These are phyloP conservation scores for Ostrea denselamellosa DNA, from an alignment of 1,140 invertebrate genomes.

Conservation along the genomic window DNA sequence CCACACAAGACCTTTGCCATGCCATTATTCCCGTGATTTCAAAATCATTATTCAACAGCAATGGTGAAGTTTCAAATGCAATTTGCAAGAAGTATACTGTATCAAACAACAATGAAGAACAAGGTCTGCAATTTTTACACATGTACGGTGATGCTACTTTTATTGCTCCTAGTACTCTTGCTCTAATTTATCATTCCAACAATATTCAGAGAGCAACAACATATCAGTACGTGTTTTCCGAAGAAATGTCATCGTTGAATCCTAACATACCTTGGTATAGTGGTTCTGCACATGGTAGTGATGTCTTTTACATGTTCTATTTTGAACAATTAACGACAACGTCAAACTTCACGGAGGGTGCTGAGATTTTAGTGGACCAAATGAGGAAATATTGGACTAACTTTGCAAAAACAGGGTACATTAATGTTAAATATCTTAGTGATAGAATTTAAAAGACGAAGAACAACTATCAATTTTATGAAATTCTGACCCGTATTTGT, in stretches of 20 bases:
- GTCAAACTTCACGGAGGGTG: not conserved
- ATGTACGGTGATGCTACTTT: constrained; percentile 35
- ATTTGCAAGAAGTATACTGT: constrained; percentile 18
- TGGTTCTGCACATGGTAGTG: not conserved
- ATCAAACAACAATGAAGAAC: constrained; percentile 31
- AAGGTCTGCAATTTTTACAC: not conserved
- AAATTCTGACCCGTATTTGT: too few species aligned
- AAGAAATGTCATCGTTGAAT: not conserved
- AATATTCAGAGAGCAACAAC: constrained; percentile 1
- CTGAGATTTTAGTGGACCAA: not conserved
- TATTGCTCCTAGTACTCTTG: constrained; percentile 27
- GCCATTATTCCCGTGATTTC: not conserved
- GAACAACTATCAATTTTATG: too few species aligned
- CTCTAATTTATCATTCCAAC: constrained; percentile 4
- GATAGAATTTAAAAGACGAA: too few species aligned
- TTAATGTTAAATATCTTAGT: too few species aligned
- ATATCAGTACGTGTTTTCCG: constrained; percentile 41
- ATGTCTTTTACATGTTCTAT: not conserved
- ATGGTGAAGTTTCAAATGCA: not conserved
- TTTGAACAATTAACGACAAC: not conserved
- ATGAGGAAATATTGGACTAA: constrained; percentile 39
- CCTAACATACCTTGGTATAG: not conserved
- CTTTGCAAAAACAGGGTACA: constrained; percentile 42
- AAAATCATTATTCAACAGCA: constrained; percentile 6
- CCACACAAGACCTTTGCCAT: not conserved